phyloP scores from a whole-genome alignment of 2,888 invertebrate species.

The Leucoma salicis region DNA sequence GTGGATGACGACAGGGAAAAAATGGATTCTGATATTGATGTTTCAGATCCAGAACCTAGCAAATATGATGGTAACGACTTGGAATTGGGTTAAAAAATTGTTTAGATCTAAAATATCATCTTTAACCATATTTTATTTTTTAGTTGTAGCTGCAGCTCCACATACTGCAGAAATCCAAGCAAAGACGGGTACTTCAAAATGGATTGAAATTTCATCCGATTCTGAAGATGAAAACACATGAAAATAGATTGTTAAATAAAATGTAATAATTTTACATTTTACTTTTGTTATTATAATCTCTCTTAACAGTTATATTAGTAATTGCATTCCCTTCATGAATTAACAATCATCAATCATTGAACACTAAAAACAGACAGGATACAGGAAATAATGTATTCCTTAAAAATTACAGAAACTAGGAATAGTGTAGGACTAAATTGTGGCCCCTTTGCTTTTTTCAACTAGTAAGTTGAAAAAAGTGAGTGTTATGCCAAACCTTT shows the following conservation, averaged over 20 bases:
- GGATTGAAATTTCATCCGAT: conserved; percentile 76
- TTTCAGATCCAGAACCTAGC: conserved; percentile 48
- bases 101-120: not conserved
- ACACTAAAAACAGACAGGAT: conserved; percentile 21
- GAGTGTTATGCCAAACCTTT: too few relatives aligned
- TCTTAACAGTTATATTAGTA: conserved; percentile 52
- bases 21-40: conserved; percentile 42
- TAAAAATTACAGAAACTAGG: too few relatives aligned
- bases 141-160: conserved; percentile 60
- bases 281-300: conserved; percentile 61
- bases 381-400: conserved; percentile 29
- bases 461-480: too few relatives aligned
- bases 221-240: conserved; percentile 54
- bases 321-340: conserved; percentile 58
- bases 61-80: conserved; percentile 66
- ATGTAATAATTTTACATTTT: conserved; percentile 68
- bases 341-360: conserved; percentile 45
- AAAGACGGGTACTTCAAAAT: conserved; percentile 57
- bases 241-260: conserved; percentile 54
- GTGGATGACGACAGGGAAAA: conserved; percentile 44
- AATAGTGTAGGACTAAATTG: too few relatives aligned
- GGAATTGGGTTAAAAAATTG: not conserved
- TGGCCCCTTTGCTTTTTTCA: too few relatives aligned
- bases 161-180: conserved; percentile 63
- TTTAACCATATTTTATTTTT: conserved; percentile 10